Percentiles rank a stretch among this genome's conserved stretches.
These are phyloP conservation scores for Cosmorhoe ocellata DNA, from an alignment of 2,888 invertebrate genomes.

Conservation along the genomic window DNA sequence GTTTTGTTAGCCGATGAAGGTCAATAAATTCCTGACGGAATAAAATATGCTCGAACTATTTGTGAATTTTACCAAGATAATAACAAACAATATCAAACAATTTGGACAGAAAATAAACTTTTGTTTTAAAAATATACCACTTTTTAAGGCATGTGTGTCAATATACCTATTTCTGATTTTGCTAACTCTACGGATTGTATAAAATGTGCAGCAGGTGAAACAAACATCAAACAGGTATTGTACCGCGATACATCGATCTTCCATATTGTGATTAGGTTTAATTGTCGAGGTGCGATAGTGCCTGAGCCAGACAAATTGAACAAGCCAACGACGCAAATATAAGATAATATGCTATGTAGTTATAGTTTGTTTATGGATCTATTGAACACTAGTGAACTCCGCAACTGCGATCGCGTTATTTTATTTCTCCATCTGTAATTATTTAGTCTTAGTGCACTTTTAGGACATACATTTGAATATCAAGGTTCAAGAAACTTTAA, in stretches of 20 bases:
- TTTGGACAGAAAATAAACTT: no score
- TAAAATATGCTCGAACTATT: conserved; percentile 20
- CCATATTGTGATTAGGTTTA: conserved; percentile 13
- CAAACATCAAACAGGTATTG: conserved; percentile 11
- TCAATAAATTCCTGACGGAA: conserved; percentile 33
- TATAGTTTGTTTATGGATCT: neutral
- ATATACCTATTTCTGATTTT: neutral
- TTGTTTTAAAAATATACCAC: no score
- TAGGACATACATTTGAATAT: no score
- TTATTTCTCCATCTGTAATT: no score
- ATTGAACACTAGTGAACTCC: no score
- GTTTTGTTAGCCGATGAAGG: conserved; percentile 29
- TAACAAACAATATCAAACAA: no score
- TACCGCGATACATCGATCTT: conserved; percentile 7
- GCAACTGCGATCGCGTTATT: no score
- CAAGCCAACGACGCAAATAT: neutral
- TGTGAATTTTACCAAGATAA: neutral
- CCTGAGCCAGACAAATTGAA: conserved; percentile 2
- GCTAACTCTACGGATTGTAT: conserved; percentile 12
- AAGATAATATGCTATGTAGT: neutral
- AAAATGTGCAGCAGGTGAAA: conserved; percentile 16
- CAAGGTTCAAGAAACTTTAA: no score
- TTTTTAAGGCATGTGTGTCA: no score
- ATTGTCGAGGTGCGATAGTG: conserved; percentile 4
- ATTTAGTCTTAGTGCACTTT: no score